Base-by-base conservation (phyloP, 2,113 vertebrate genomes). In the Pycnonotus jocosus region DNA sequence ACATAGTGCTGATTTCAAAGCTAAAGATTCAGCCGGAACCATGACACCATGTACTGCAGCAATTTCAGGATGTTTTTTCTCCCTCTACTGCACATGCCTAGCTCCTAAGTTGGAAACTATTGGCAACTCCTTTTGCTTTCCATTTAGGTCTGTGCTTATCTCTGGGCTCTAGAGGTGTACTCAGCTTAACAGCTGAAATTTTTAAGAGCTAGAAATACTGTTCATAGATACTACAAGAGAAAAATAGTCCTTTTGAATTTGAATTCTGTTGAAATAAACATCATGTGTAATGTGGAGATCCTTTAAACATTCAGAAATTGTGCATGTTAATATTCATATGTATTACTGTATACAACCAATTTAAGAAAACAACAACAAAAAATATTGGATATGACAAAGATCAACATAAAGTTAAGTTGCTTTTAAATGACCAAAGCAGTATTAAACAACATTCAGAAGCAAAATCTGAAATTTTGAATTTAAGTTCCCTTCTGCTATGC, bases 21-120 rank as follows among this genome's bases (percentile, higher is more conserved):
- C 25, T 44, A 28, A 70, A 53, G 20, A 54, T 38, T 33, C 19
- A 80, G 20, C 12, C 0, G 0, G 30, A 35, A 24, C 40, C 48
- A 74, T 9, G 15, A 61, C 25, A 60, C 9, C 0, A 0, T 3
- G 15, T 11, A 50, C 42, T 23, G 18, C 25, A 4, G 5, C 12
- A 68, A 27, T 30, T 5, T 33, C 31, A 79, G 61, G 1, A 0
- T 9, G 10, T 21, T 68, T 73, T 53, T 28, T 15, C 28, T 69
- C 57, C 81, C 38, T 44, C 37, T 48, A 22, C 27, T 47, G 42
- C 61, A 69, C 15, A 12, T 47, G 35, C 12, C 44, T 51, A 17
- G 16, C 12, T 91, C 68, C 30, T 42, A 50, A 62, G 2, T 10
- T 54, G 21, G 53, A 86, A 27, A 33, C 27, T 54, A 11, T 0